A percentile compares a stretch with the other conserved stretches of the same genome.
These are phyloP conservation scores for Vulpes lagopus DNA, from an alignment of 2,113 vertebrate species.

Conservation along the genomic window DNA sequence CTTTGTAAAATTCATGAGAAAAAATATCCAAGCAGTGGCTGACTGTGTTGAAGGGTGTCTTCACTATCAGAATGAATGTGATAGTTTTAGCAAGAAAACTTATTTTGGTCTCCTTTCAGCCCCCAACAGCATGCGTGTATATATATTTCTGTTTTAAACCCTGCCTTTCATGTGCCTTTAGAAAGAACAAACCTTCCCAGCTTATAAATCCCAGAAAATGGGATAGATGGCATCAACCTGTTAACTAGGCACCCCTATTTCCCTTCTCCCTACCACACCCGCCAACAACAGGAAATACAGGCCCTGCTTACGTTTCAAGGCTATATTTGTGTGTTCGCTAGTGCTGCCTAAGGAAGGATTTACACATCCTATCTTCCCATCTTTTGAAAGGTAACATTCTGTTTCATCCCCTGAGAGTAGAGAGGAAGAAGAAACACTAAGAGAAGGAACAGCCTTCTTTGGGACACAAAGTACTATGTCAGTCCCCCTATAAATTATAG, in stretches of 20 bases:
- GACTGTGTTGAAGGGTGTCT: background rate
- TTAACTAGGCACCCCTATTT: background rate
- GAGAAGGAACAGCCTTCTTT: constrained; percentile 13
- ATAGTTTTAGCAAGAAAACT: constrained; percentile 23
- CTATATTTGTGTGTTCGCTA: background rate
- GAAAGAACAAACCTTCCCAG: background rate
- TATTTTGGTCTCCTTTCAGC: background rate
- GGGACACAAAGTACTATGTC: background rate
- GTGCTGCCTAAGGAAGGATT: background rate
- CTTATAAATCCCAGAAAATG: background rate
- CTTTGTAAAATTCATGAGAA: constrained; percentile 35
- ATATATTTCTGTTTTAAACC: background rate
- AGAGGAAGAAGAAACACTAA: background rate
- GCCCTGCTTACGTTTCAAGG: background rate
- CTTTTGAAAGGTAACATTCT: constrained; percentile 21
- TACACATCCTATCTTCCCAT: background rate
- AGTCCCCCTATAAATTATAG: constrained; percentile 17
- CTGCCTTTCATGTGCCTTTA: background rate
- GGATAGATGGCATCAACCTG: background rate
- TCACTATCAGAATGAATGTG: background rate
- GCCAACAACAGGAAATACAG: background rate
- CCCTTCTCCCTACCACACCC: no score
- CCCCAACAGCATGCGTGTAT: background rate
- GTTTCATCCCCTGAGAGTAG: constrained; percentile 7
- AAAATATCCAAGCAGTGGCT: background rate